Evolutionary conservation across 2,888 invertebrate genomes (phyloP), one percentile per base, ranked within the genome.

Genomic region (Amiota mariae): DNA sequence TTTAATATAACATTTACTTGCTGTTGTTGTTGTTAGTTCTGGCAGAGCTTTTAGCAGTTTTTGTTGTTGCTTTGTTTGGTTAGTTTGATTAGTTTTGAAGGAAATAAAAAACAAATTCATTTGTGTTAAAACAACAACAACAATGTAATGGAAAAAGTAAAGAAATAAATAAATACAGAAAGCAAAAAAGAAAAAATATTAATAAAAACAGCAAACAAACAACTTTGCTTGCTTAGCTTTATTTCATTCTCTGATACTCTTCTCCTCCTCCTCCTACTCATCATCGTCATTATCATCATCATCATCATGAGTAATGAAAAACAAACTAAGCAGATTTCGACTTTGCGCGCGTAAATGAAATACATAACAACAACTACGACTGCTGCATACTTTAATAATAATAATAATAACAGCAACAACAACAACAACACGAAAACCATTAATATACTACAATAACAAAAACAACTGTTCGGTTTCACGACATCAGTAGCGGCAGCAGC

Each of bases 271-370:
- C n/a, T 3, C 4, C n/a, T 57, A n/a, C 8, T n/a, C n/a, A 57
- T 15, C 24, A 1, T 24, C 24, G 3, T 24, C 24, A 24, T 24
- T n/a, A 11, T 51, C 8, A 6, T n/a, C n/a, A 57, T 15, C 24
- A 1, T 24, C 24, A 24, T 24, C 24, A 24, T 24, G 12, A 51
- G 18, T 11, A 59, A 59, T 59, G 11, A 36, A 36, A 18, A 18
- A 59, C 59, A 15, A 59, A 59, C 59, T 63, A 46, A 63, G 63
- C 63, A 63, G 18, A 63, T 13, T 63, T 36, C 46, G 63, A 63
- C 63, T 63, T 36, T 36, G 63, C 63, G 63, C 63, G 63, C 63
- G 63, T 46, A 63, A 63, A 63, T 46, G n/a, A 63, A 63, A 63
- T 24, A 61, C 63, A 63, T 36, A 36, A 36, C 36, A 36, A 36